Evolutionary conservation across 2,888 invertebrate genomes (phyloP), one percentile per base, ranked within the genome.

Genomic region (Drosophila monieri): DNA sequence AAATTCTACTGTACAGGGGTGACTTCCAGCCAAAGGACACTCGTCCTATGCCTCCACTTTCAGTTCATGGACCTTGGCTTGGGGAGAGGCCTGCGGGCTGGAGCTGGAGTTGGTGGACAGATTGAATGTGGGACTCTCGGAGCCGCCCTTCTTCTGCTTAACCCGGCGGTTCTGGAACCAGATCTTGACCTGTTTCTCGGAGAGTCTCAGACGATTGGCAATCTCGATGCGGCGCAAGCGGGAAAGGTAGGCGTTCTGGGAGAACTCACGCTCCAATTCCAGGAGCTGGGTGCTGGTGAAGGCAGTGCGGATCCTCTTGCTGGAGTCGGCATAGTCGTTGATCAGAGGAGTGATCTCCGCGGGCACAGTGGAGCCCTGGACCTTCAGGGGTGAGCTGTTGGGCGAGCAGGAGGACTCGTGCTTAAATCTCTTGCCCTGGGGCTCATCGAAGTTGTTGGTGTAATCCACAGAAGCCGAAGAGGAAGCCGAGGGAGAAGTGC

Each of bases 101-200:
- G 72, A 48, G 21, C 53, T 71, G 0, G 86, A 76, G 55, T 73
- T 85, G 70, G 67, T 58, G 8, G 79, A 81, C 10, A 89, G 70
- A 55, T 84, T 90, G 27, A 88, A 91, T 1, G 89, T 90, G 6
- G 91, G 90, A 47, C 90, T 90, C 41, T 95, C 95, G 6, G 94
- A 92, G 86, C 96, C 96, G 76, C 97, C 97, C 88, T 98, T 98
- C 93, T 98, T 98, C 91, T 97, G 94, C 90, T 98, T 98, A 0
- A 98, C 98, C 2, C 98, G 93, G 6, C 98, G 94, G 91, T 98
- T 98, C 90, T 98, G 90, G 92, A 98, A 98, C 98, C 98, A 97
- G 77, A 97, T 97, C 91, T 97, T 98, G 73, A 98, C 98, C 92
- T 98, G 98, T 89, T 98, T 98, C 91, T 98, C 98, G 0, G 97